A percentile compares a stretch with the other conserved stretches of the same genome.
phyloP scores from a whole-genome alignment of 2,113 vertebrate species.

The Mesoclemmys tuberculata region DNA sequence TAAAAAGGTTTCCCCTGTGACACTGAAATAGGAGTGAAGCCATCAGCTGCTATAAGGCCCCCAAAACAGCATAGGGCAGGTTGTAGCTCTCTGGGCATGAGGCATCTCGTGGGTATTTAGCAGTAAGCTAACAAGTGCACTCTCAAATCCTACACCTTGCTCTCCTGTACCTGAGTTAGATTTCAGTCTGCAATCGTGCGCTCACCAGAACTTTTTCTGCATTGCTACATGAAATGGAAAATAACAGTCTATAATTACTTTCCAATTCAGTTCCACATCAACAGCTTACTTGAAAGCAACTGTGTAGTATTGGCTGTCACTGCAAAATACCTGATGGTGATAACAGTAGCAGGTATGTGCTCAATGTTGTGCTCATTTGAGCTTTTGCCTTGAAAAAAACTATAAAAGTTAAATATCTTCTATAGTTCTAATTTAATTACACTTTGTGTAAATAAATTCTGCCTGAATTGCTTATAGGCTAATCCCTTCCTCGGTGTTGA shows the following conservation, averaged over 20 bases:
- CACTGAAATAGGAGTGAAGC: not conserved
- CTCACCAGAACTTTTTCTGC: not conserved
- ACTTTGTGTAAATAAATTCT: constrained; percentile 2
- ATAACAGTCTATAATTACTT: not conserved
- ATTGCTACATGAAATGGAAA: not conserved
- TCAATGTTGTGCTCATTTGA: not conserved
- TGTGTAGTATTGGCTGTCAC: not conserved
- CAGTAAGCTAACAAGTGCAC: not conserved
- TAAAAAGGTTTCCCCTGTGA: not conserved
- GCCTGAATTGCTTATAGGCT: not conserved
- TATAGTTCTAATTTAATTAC: constrained; percentile 37
- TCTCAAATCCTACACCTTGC: not conserved
- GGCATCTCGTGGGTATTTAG: not conserved
- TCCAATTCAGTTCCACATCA: not conserved
- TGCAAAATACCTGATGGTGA: not conserved
- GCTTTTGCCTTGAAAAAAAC: constrained; percentile 12
- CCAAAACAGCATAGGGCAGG: not conserved
- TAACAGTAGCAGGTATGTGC: not conserved
- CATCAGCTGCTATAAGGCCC: not conserved
- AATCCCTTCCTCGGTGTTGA: not conserved
- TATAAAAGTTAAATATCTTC: not conserved
- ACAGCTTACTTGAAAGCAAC: not conserved
- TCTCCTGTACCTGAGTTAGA: not conserved
- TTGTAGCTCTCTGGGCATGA: not conserved
- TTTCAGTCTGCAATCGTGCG: not conserved